phyloP scores from a whole-genome alignment of 1,140 invertebrate species.

The Acromyrmex echinatior region DNA sequence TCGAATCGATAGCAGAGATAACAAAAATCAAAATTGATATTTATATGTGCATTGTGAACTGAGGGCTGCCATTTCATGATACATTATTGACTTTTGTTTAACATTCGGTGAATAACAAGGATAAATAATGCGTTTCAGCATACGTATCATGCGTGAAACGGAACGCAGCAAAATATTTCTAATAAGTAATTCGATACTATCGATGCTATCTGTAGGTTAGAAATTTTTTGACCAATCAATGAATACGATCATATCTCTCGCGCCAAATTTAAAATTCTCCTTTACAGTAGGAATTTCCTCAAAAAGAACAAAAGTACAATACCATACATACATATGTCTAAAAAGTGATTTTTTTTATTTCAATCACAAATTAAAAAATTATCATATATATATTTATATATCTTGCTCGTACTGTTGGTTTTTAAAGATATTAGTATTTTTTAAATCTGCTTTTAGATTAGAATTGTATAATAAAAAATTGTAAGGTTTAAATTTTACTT shows the following conservation, averaged over 20 bases:
- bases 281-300: not conserved
- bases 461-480: constrained; percentile 33
- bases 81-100: too few relatives aligned
- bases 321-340: not conserved
- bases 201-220: not conserved
- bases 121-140: too few relatives aligned
- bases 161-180: not conserved
- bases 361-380: not conserved
- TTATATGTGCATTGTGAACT: not conserved
- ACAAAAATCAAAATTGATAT: not conserved
- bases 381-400: not conserved
- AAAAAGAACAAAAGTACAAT: not conserved
- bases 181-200: too few relatives aligned
- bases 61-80: too few relatives aligned
- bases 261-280: not conserved
- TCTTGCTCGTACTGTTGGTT: not conserved
- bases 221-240: not conserved
- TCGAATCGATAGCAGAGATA: too few relatives aligned
- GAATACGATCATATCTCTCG: not conserved
- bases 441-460: constrained; percentile 39
- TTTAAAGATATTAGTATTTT: constrained; percentile 19
- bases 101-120: too few relatives aligned
- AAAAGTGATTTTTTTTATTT: not conserved
- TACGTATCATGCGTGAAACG: too few relatives aligned
- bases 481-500: not conserved